Base-by-base conservation (phyloP, 2,888 invertebrate genomes). In the Baronia brevicornis region DNA sequence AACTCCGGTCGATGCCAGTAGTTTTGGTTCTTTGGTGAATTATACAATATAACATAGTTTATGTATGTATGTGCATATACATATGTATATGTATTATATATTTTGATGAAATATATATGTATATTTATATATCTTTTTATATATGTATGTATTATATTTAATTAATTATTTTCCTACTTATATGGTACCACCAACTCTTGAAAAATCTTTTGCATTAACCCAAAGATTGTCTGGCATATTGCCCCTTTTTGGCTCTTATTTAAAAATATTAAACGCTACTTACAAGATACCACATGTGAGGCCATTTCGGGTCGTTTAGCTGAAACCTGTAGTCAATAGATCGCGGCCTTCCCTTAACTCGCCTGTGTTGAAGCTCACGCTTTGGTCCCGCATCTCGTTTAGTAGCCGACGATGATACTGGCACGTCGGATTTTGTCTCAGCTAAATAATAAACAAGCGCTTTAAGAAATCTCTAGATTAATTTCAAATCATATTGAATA, bases 221-320 rank as follows among this genome's bases (percentile, higher is more conserved):
- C 8, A 10, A 21, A 21, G 8, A 4, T 9, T 15, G 10, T n/a
- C 4, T 7, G 14, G 10, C 8, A 11, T 11, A 24, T 12, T 12
- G 6, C 13, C 4, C 4, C 21, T 21, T 21, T 21, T 9, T 8
- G 21, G 21, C 7, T 7, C 10, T 21, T 4, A 15, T 19, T 23
- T 19, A 11, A 15, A 13, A 21, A 10, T 15, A 20, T 15, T 32
- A 18, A 13, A 28, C 6, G 23, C 10, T 46, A 90, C 95, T 90
- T 86, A 97, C 97, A 89, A 98, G 85, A 84, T 97, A 97, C 97
- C 97, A 98, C 96, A 96, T 97, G 52, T 91, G 90, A 17, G 92
- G 89, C 97, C 97, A 98, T 75, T 93, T 91, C 15, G 94, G 94
- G 80, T 97, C 97, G 62, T 92, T 92, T 44, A 94, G 85, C 43